Evolutionary conservation across 2,888 invertebrate species (phyloP).

Genomic region (Digitonthophagus gazella): DNA sequence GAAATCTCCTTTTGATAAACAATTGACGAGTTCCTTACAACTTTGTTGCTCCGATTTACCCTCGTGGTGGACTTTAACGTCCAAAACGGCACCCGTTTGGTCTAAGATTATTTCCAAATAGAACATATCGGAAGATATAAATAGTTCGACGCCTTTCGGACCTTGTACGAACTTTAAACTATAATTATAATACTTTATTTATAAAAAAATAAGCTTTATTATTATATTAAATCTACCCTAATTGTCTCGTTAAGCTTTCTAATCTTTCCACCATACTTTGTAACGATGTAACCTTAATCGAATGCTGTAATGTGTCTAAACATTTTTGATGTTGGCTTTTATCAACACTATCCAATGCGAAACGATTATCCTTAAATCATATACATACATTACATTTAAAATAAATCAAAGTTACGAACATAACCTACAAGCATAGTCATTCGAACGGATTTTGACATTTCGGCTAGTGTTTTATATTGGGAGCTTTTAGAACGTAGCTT

Average conservation of each 20-base stretch:
- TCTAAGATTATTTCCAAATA: constrained; percentile 89
- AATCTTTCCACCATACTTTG: constrained; percentile 90
- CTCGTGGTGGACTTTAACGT: constrained; percentile 90
- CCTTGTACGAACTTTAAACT: constrained; percentile 86
- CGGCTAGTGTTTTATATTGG: constrained; percentile 78
- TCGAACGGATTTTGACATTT: constrained; percentile 84
- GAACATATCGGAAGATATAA: constrained; percentile 96
- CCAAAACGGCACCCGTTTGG: constrained; percentile 77
- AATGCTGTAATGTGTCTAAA: constrained; percentile 88
- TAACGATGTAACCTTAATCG: constrained; percentile 87
- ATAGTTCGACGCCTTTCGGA: constrained; percentile 75
- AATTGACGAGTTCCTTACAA: constrained; percentile 83
- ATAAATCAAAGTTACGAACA: constrained; percentile 20
- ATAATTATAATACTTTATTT: constrained; percentile 37
- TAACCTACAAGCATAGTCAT: constrained; percentile 77
- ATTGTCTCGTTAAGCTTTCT: constrained; percentile 85
- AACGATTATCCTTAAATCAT: constrained; percentile 77
- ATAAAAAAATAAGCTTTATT: constrained; percentile 6
- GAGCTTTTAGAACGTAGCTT: constrained; percentile 80
- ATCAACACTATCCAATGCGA: constrained; percentile 82
- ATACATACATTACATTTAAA: constrained; percentile 1
- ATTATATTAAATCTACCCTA: constrained; percentile 58
- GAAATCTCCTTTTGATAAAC: constrained; percentile 83
- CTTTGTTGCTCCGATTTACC: constrained; percentile 81
- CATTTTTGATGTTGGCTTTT: constrained; percentile 85